Evolutionary conservation across 2,113 vertebrate genomes (phyloP), one percentile per base, ranked within the genome.

Genomic region (Zootoca vivipara): DNA sequence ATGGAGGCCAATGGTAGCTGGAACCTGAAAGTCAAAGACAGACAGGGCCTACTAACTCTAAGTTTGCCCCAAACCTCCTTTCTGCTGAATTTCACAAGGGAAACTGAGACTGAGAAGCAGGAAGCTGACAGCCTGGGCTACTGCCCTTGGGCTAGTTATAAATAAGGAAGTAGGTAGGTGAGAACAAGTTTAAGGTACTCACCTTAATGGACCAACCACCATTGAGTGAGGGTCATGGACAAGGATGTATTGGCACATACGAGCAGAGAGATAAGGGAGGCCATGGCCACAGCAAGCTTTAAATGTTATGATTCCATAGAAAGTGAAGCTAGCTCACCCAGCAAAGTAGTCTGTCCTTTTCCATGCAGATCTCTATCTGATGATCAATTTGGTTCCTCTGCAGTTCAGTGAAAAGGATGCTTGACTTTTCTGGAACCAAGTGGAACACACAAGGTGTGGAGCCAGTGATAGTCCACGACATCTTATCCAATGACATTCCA

Each of bases 401-500:
- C 81, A 88, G 87, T 40, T 78, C 87, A 20, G 7, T 77, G 72
- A 81, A 83, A 67, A 77, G 67, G 6, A 77, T 83, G 38, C 18
- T 83, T 64, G n/a, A 30, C 12, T 83, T 83, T 75, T 78, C 81
- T 35, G 72, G 58, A 35, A 13, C 58, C 62, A 88, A 78, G 33
- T 88, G 87, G 87, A 69, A 52, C 2, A 4, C 72, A 1, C 73
- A 42, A 9, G 42, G 42, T 20, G 42, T 35, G 42, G 81, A 88
- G 10, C 81, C 81, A 1, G 81, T 88, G 38, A 83, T 88, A 15
- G 87, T 88, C 3, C 87, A 88, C 0, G 87, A 88, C 73, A 88
- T 88, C 28, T 26, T 88, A 30, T 88, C 81, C 1, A 52, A 69
- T 38, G 46, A 38, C n/a, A 56, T 83, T 52, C 73, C 62, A 0